Base-by-base conservation (phyloP, 2,113 vertebrate genomes). In the Taurulus bubalis region DNA sequence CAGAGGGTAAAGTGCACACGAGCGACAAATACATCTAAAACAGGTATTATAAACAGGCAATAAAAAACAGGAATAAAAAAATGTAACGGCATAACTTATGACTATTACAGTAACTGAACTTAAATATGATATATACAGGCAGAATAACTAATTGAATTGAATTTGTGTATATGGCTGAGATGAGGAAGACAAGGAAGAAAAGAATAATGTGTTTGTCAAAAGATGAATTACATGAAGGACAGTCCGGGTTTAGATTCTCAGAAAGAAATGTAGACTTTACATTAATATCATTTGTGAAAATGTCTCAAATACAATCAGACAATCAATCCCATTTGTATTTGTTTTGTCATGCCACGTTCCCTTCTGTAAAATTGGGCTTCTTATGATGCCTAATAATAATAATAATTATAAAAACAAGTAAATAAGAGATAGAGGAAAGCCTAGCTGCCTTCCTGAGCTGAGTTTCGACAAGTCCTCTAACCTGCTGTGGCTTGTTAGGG, bases 401-500 rank as follows among this genome's bases (percentile, higher is more conserved):
- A 2, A 3, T 15, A 10, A 11, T 24, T 1, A 7, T 11, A 51
- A 51, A 51, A 22, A 55, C 0, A 28, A 12, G 6, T 14, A 24
- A 7, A 8, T 24, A 30, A 69, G 8, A n/a, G 0, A 8, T 0
- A 24, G 12, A 45, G 32, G 7, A 32, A 65, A n/a, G 34, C 4
- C 59, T 47, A 38, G 47, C 71, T 69, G 9, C 45, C 28, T 55
- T 47, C 30, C 18, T 65, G 69, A 62, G 34, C 36, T 62, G 53
- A 68, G 47, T 49, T 79, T 72, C 0, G 8, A 71, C 24, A 58
- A 47, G 51, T 72, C 74, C 32, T 60, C 28, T 22, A 73, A 77
- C 72, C 22, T 90, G 85, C 75, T 77, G n/a, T 1, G 51, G 24
- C 87, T 66, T 11, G 75, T 75, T 53, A 18, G 11, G 3, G 51